Base-by-base conservation (phyloP, 2,888 invertebrate species). In the Polyommatus iphigenia region DNA sequence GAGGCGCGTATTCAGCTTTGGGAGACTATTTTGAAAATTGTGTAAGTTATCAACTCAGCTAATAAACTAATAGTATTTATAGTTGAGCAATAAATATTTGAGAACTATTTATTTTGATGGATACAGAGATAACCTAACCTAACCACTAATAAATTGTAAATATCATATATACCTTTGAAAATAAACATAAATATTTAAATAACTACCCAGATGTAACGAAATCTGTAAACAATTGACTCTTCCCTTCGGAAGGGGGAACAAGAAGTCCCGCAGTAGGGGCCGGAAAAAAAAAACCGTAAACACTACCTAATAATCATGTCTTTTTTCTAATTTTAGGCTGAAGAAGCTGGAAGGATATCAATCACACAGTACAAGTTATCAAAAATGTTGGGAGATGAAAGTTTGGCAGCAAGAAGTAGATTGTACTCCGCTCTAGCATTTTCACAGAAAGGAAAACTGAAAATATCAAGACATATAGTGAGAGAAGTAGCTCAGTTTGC, bases 1-100 rank as follows among this genome's bases (percentile, higher is more conserved):
- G 99, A 3, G 99, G 99, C 75, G 99, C 98, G 1, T 99, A 98
- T 90, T 99, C 99, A 2, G 98, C 99, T 0, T 94, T 99, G 78
- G 99, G 99, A 2, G 99, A 99, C 87, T 96, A 97, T 85, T 97
- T 97, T 89, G 92, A 95, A 77, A 92, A 96, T 85, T 98, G 97
- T 93, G 97, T 97, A 95, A 94, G 96, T 92, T 32, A n/a, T 18
- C 54, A 18, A 54, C 54, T 54, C 18, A 0, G 54, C 15, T 54
- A 54, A 18, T 2, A 41, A 41, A 41, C 10, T 3, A 10, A 3
- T 46, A 46, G 46, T 46, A 46, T 46, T 46, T 46, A 46, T 46
- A 46, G 46, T 46, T 10, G 46, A 46, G 46, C 46, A 10, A 46
- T 10, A 46, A 46, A 46, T 46, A 46, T 46, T 46, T 10, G 10